These are phyloP conservation scores for Zeugodacus cucurbitae DNA, from an alignment of 1,140 invertebrate genomes.

Conservation along the genomic window DNA sequence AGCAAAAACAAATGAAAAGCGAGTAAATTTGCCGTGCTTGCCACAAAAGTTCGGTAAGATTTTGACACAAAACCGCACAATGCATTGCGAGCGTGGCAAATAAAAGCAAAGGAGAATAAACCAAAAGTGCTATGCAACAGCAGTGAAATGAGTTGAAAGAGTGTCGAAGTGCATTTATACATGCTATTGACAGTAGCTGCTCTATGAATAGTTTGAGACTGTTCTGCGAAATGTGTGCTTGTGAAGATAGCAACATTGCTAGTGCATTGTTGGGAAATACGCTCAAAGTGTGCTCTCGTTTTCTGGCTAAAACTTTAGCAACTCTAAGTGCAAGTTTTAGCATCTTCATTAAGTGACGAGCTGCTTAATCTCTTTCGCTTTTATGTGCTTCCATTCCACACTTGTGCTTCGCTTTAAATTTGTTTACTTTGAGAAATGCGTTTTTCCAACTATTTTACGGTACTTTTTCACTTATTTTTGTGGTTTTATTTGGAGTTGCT, in stretches of 20 bases:
- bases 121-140: neutral
- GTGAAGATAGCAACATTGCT: too few relatives aligned
- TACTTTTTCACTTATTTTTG: neutral
- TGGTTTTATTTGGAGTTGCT: neutral
- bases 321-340: neutral
- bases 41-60: slow-evolving; percentile 27
- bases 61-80: slow-evolving; percentile 31
- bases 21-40: neutral
- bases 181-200: neutral
- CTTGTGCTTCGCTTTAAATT: neutral
- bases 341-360: neutral
- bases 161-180: neutral
- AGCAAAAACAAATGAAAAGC: neutral
- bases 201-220: neutral
- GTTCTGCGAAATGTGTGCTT: neutral
- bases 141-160: neutral
- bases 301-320: neutral
- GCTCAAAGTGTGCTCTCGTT: neutral
- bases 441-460: neutral
- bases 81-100: neutral
- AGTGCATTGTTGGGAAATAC: neutral
- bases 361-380: neutral
- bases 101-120: neutral
- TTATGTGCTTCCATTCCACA: neutral
- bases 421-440: neutral